Conservation (phyloP, 2,113 vertebrate genomes). For the Aegotheles bennettii region DNA sequence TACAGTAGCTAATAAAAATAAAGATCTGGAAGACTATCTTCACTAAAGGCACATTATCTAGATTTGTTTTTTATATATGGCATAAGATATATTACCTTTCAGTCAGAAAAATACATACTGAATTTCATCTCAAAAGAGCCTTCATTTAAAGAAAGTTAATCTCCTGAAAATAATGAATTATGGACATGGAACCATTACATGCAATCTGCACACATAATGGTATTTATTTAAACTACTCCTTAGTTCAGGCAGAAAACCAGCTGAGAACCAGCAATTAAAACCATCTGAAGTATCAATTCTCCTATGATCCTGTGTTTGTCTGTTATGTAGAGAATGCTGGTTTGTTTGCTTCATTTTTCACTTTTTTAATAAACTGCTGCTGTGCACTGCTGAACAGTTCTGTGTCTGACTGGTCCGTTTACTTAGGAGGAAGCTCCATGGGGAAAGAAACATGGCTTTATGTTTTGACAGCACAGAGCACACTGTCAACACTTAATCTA, state of each 20-base stretch:
- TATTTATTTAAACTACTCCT: constrained; percentile 10
- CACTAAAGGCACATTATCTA: not conserved
- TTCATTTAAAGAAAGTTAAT: not conserved
- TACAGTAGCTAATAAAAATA: not conserved
- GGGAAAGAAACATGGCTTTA: constrained; percentile 6
- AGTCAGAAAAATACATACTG: not conserved
- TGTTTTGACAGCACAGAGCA: constrained; percentile 35
- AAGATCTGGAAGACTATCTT: not conserved
- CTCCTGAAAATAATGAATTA: not conserved
- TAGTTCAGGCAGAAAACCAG: constrained; percentile 59
- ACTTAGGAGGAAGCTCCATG: not conserved
- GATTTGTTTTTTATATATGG: not conserved
- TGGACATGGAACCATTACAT: not conserved
- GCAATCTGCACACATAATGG: not conserved
- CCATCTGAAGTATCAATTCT: constrained; percentile 47
- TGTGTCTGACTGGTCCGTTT: constrained; percentile 16
- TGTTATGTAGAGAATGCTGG: not conserved
- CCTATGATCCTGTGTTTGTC: not conserved
- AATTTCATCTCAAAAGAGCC: not conserved
- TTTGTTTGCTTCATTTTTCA: constrained; percentile 19
- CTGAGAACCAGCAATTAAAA: constrained; percentile 68
- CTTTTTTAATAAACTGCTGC: constrained; percentile 26
- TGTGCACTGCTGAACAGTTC: constrained; percentile 1
- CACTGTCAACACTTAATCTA: constrained; percentile 44
- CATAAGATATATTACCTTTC: not conserved